Base-by-base conservation (phyloP, 92 coral and sea anemone species). In the Zoanthus sansibaricus region DNA sequence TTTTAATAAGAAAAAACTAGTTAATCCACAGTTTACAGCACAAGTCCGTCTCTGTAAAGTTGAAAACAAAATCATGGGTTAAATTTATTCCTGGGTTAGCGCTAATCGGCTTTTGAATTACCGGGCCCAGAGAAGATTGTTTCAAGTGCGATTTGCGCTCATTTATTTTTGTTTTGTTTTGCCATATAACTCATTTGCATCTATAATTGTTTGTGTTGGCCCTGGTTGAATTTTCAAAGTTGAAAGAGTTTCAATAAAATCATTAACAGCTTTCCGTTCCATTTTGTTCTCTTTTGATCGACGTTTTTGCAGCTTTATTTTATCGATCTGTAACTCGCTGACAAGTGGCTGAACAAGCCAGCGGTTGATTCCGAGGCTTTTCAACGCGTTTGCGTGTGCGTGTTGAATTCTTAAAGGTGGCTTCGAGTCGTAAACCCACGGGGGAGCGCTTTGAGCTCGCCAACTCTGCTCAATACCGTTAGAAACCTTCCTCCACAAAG, bases 381-480 rank as follows among this genome's bases (percentile, higher is more conserved):
- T 84, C 64, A 97, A 89, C 17, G 96, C 92, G 71, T 92, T 87
- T n/a, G 79, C 44, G 49, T 94, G 98, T 13, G 98, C 98, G 47
- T 73, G 78, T 42, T 90, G 91, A 3, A 97, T 88, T 21, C 86
- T 95, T 17, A 79, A 75, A 3, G 99, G 99, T 4, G 98, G 93
- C 47, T 75, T 86, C 49, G 77, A 83, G 9, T 80, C 83, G 14
- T 66, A 56, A 61, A 87, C 49, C 91, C 97, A 85, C 11, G 95
- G 92, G 4, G 97, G 93, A 1, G 99, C 96, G 25, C 99, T 95
- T n/a, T 89, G 87, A 16, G 90, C 93, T 49, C 98, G 90, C 17
- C 88, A 90, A 44, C 90, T 83, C 64, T 91, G 93, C 18, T 82
- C 92, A 37, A 87, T 77, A 47, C 92, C 89, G 56, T 78, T 82